These are phyloP conservation scores for Callopanchax toddi DNA, from an alignment of 2,113 vertebrate genomes.

Conservation along the genomic window DNA sequence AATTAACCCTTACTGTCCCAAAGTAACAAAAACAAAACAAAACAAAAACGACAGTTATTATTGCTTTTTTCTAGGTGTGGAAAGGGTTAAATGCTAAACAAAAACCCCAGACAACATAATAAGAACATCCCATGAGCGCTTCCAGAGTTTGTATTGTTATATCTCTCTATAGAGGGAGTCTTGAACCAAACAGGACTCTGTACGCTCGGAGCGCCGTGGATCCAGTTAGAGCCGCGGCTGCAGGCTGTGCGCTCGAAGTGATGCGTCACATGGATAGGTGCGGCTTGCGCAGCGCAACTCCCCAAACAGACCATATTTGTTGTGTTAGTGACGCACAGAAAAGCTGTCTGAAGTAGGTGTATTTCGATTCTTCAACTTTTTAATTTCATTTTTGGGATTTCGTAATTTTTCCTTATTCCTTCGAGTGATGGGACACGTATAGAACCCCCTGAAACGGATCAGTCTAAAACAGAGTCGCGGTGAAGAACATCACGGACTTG, in stretches of 20 bases:
- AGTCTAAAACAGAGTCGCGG: conserved; percentile 9
- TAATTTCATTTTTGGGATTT: not conserved
- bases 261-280: conserved; percentile 59
- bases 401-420: conserved; percentile 4
- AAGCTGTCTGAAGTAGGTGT: conserved; percentile 6
- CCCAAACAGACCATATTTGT: conserved; percentile 17
- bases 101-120: too few relatives aligned
- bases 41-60: too few relatives aligned
- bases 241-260: conserved; percentile 17
- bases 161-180: too few relatives aligned
- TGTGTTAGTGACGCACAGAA: not conserved
- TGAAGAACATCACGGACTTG: conserved; percentile 11
- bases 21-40: too few relatives aligned
- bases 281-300: conserved; percentile 50
- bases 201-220: not conserved
- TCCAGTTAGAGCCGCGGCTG: not conserved
- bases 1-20: too few relatives aligned
- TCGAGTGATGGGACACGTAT: not conserved
- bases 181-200: not conserved
- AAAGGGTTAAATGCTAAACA: too few relatives aligned
- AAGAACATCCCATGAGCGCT: too few relatives aligned
- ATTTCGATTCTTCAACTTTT: conserved; percentile 28
- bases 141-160: too few relatives aligned
- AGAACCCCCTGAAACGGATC: conserved; percentile 11
- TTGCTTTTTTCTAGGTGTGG: too few relatives aligned